Conservation (phyloP, 2,888 invertebrate genomes). For the Chrysolina haemoptera region DNA sequence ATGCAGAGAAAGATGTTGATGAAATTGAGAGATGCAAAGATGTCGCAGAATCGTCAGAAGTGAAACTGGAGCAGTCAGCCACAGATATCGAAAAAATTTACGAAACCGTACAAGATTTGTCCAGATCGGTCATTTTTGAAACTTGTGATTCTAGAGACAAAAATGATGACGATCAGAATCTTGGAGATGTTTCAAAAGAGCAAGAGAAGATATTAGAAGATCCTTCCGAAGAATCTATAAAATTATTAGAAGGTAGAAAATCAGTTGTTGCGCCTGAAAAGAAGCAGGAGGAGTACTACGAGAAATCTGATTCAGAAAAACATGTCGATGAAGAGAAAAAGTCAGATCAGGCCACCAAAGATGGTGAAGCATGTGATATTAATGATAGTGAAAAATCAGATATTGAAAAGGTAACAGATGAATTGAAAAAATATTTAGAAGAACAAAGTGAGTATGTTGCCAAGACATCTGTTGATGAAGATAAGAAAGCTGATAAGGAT, state of each 20-base stretch:
- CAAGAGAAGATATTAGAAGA: not conserved
- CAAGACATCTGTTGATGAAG: too few relatives aligned
- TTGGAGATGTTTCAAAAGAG: not conserved
- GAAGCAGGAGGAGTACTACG: not conserved
- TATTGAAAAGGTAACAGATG: not conserved
- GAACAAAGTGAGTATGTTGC: not conserved
- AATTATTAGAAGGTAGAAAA: not conserved
- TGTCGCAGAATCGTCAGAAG: slow-evolving; percentile 49
- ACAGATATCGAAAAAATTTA: slow-evolving; percentile 40
- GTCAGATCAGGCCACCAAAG: not conserved
- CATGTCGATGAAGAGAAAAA: not conserved
- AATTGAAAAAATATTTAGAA: not conserved
- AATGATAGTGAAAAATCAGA: not conserved
- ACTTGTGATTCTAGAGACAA: slow-evolving; percentile 21
- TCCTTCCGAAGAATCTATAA: not conserved
- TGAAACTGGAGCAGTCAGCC: slow-evolving; percentile 32
- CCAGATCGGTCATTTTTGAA: slow-evolving; percentile 43
- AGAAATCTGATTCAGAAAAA: not conserved
- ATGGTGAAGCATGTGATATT: not conserved
- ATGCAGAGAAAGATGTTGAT: slow-evolving; percentile 1
- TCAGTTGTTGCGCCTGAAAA: not conserved
- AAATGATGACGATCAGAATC: not conserved
- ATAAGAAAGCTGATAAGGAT: not conserved
- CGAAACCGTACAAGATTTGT: slow-evolving; percentile 41
- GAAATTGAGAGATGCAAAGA: slow-evolving; percentile 16